phyloP scores from a whole-genome alignment of 2,888 invertebrate species.

The Tubulanus polymorphus region DNA sequence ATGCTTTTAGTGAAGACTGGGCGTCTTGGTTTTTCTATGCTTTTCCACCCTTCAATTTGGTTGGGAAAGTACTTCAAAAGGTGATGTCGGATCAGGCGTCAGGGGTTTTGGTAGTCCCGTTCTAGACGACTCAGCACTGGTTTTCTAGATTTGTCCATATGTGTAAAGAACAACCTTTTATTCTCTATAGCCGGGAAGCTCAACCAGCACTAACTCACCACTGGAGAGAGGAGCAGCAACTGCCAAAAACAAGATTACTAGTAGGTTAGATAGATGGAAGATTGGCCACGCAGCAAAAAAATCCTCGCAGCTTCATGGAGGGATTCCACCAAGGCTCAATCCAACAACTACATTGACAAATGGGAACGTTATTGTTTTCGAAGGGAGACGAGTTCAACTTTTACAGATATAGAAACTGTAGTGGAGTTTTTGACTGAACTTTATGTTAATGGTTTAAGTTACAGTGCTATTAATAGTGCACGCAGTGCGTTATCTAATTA shows the following conservation, averaged over 20 bases:
- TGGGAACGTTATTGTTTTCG: conserved; percentile 2
- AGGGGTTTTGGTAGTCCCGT: background rate
- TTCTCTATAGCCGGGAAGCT: too few species aligned
- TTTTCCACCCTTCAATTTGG: conserved; percentile 1
- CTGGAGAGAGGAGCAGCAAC: too few species aligned
- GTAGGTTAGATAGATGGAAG: too few species aligned
- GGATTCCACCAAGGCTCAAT: background rate
- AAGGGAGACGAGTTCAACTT: background rate
- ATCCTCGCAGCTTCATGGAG: background rate
- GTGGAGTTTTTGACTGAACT: conserved; percentile 7
- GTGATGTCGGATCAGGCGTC: background rate
- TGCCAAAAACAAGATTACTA: too few species aligned
- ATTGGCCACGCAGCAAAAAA: background rate
- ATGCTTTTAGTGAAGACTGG: background rate
- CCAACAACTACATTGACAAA: conserved; percentile 3
- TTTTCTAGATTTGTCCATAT: background rate
- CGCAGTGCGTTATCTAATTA: conserved; percentile 7
- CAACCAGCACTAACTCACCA: too few species aligned
- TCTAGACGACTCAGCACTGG: background rate
- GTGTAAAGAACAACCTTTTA: too few species aligned
- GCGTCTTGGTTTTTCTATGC: background rate
- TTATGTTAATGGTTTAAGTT: conserved; percentile 2
- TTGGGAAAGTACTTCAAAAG: background rate
- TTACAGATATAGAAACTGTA: conserved; percentile 2
- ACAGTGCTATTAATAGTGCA: conserved; percentile 9